Evolutionary conservation across 1,140 invertebrate species (phyloP), one percentile per base, ranked within the genome.

Genomic region (Lineus longissimus): DNA sequence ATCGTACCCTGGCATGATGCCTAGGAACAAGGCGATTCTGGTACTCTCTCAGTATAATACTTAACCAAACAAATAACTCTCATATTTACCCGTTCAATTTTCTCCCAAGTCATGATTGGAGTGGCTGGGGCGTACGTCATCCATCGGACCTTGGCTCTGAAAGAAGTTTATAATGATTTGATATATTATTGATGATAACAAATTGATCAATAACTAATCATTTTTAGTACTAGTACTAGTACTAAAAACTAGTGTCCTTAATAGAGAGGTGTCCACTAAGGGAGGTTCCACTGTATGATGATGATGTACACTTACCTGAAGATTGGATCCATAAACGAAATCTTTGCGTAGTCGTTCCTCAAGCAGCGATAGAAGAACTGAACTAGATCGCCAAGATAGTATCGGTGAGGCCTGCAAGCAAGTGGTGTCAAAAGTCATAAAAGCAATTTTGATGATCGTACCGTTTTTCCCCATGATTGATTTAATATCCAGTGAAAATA

Each of bases 361-460:
- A 92, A 88, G 0, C 91, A 73, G 17, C 83, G 79, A 74, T 87
- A 87, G 71, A 91, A 87, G 86, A 87, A 95, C 70, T 90, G 89
- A 0, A 94, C 85, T 31, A 97, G 71, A 60, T 94, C 91, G 7
- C 83, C 82, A 17, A 96, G 79, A 62, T 87, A 84, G 72, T 95
- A 97, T 33, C 90, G 85, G 60, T 88, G 87, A 0, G 93, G 93
- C 0, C 93, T 94, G 76, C 61, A 69, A 70, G 22, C 27, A 69
- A 55, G 64, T 15, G 15, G 33, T 36, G 15, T 61, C 33, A 63
- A 61, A 63, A n/a, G 54, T 45, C 59, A 55, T 45, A 15, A 36
- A 36, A 36, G n/a, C n/a, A n/a, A n/a, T n/a, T n/a, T n/a, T n/a
- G n/a, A n/a, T n/a, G n/a, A n/a, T n/a, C n/a, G n/a, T n/a, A n/a